Evolutionary conservation across 2,797 vertebrate species (phyloP).

Genomic region (Premnoplex brunnescens): DNA sequence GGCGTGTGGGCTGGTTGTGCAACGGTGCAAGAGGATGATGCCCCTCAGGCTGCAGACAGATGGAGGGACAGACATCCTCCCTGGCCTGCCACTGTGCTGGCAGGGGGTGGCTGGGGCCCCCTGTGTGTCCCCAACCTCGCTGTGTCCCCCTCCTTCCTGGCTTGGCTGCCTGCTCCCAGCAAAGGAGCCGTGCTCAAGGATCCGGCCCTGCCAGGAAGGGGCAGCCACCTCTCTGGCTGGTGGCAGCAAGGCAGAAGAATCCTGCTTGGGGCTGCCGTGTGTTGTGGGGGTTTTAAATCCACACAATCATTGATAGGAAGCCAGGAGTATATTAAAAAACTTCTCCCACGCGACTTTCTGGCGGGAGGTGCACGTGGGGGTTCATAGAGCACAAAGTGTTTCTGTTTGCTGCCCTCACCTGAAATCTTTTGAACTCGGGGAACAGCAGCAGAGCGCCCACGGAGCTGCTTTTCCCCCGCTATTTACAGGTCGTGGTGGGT

Average conservation of each 20-base stretch:
- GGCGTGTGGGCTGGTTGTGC: conserved; percentile 32
- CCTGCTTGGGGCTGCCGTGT: background rate
- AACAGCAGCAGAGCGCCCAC: background rate
- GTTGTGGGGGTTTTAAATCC: conserved; percentile 26
- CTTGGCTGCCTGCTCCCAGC: background rate
- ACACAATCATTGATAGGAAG: conserved; percentile 8
- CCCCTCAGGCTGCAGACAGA: background rate
- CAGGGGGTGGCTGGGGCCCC: background rate
- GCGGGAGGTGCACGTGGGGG: background rate
- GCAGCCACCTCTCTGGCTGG: background rate
- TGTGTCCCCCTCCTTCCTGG: rapidly evolving
- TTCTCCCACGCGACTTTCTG: conserved; percentile 41
- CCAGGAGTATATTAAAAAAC: conserved; percentile 50
- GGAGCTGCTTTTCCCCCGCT: background rate
- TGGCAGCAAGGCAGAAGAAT: background rate
- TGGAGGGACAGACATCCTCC: background rate
- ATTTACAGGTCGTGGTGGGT: background rate
- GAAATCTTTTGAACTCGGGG: background rate
- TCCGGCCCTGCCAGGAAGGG: rapidly evolving
- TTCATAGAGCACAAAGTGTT: background rate
- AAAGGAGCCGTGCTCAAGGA: background rate
- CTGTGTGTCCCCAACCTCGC: background rate
- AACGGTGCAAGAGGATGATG: background rate
- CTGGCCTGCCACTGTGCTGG: background rate
- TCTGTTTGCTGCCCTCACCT: conserved; percentile 15